Percentiles rank a stretch among this genome's conserved stretches.
These are phyloP conservation scores for Orcinus orca DNA, from an alignment of 2,113 vertebrate genomes.

Conservation along the genomic window DNA sequence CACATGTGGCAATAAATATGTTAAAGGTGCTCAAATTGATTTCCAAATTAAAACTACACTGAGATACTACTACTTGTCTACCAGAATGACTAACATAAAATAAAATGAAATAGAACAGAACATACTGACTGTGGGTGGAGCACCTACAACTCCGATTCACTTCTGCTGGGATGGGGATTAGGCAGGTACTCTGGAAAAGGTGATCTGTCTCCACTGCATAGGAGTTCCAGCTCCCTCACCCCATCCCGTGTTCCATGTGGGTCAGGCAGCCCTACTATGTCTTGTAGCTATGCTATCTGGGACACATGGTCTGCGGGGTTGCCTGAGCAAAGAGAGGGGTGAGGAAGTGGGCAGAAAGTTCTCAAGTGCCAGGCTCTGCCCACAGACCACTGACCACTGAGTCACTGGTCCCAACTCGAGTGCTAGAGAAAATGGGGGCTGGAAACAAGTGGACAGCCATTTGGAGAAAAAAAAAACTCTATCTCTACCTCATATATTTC, in stretches of 20 bases:
- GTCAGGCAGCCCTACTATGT: background rate
- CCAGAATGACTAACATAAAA: background rate
- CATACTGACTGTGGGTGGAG: too few species aligned
- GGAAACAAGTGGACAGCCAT: rapidly evolving
- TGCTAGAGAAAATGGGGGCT: background rate
- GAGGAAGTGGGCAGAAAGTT: too few species aligned
- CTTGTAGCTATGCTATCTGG: background rate
- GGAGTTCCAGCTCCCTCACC: too few species aligned
- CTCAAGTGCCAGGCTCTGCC: background rate
- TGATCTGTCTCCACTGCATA: rapidly evolving
- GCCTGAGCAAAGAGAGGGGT: background rate
- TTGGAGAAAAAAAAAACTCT: background rate
- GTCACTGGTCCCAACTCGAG: too few species aligned
- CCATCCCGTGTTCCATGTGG: background rate
- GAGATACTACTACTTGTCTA: background rate
- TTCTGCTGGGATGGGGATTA: background rate
- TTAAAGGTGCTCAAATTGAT: background rate
- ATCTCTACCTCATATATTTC: background rate
- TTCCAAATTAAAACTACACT: background rate
- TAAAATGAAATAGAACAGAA: background rate
- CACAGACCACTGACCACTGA: background rate
- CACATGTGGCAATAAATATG: background rate
- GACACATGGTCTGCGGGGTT: background rate
- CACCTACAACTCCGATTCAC: rapidly evolving
- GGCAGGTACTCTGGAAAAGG: background rate